Evolutionary conservation across 2,113 vertebrate genomes (phyloP).

Genomic region (Halcyon senegalensis): DNA sequence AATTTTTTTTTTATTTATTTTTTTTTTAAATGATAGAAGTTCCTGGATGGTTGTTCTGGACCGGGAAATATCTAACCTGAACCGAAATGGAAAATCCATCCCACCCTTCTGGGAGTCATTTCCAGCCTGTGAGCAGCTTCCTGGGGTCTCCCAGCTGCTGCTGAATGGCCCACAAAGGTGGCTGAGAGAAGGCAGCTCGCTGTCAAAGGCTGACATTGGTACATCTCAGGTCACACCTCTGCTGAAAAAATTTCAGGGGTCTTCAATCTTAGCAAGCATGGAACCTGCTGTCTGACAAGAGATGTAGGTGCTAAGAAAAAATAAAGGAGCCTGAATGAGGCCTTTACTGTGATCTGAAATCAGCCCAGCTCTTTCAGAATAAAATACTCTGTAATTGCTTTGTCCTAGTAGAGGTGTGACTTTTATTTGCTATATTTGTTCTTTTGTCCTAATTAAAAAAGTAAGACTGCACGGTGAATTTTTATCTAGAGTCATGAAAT

Average conservation of each 20-base stretch:
- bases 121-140: not conserved
- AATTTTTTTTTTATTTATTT: too few relatives aligned
- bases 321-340: not conserved
- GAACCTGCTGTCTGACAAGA: not conserved
- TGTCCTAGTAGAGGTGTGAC: not conserved
- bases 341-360: not conserved
- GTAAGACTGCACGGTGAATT: not conserved
- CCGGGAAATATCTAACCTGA: not conserved
- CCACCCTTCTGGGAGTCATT: not conserved
- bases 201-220: not conserved
- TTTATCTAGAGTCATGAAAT: not conserved
- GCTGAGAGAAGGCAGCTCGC: not conserved
- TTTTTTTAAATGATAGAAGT: too few relatives aligned
- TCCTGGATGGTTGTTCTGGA: not conserved
- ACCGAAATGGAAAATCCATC: not conserved
- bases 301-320: not conserved
- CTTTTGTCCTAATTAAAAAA: not conserved
- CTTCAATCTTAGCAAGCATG: not conserved
- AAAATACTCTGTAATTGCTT: not conserved
- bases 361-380: not conserved
- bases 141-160: not conserved
- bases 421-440: not conserved
- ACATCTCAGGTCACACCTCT: not conserved
- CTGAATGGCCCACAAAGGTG: not conserved
- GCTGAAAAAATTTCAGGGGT: not conserved